Base-by-base conservation (phyloP, 2,797 vertebrate species). In the Cephalopachus bancanus region DNA sequence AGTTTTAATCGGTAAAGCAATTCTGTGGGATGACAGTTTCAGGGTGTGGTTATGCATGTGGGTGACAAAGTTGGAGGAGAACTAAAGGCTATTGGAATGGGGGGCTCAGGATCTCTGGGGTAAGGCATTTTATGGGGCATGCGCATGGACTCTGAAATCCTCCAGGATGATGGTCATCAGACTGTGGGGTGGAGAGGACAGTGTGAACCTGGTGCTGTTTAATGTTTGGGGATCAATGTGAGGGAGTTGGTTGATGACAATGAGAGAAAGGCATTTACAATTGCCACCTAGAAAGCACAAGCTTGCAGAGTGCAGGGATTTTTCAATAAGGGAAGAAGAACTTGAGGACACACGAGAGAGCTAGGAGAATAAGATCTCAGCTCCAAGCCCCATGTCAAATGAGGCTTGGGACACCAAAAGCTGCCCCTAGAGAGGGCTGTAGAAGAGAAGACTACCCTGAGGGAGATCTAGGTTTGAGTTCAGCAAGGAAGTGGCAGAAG, bases 1-100 rank as follows among this genome's bases (percentile, higher is more conserved):
- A 79, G 10, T 92, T 97, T 89, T 89, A 87, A 79, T 78, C 71
- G 53, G 19, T 90, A 81, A 95, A 94, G 92, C 76, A 91, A 65
- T 94, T 94, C 71, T 91, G 71, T 72, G 74, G 75, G 59, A 75
- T 67, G 69, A 86, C 65, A 91, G 83, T 96, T 97, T 97, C 92
- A 91, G 92, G 87, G 94, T 92, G 94, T 97, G 83, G 83, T 55
- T 93, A 37, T 92, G 17, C 83, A 80, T 72, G 74, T 22, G 10
- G 26, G 33, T 93, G 91, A 94, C 57, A 71, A 89, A 91, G 74
- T 14, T 94, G n/a, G 37, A 96, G 33, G 83, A 83, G 93, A 95
- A 89, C 16, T 16, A 57, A 86, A 95, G 86, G 57, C 84, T 84
- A 86, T 59, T 91, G 53, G 67, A 92, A 59, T 69, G 15, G 24